Evolutionary conservation across 1,140 invertebrate genomes (phyloP).

Genomic region (Drosophila tsacasi): DNA sequence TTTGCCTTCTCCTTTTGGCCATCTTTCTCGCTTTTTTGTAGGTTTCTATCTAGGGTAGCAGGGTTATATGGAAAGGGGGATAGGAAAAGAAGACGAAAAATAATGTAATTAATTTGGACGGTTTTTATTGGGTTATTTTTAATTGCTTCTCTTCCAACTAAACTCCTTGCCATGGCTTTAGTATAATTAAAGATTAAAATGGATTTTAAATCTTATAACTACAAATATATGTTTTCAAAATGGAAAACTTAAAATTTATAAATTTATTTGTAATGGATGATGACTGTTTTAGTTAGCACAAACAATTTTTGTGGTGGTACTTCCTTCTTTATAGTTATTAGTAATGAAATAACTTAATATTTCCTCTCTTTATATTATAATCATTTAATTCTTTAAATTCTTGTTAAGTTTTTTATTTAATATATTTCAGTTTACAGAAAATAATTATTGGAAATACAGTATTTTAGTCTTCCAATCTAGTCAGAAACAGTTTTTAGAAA

Average conservation of each 20-base stretch:
- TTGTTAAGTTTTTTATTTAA: background rate
- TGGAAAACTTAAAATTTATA: background rate
- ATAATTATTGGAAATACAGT: background rate
- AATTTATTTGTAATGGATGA: no score
- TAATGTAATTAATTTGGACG: constrained; percentile 19
- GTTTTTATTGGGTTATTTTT: constrained; percentile 3
- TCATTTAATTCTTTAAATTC: background rate
- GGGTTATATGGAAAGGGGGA: constrained; percentile 12
- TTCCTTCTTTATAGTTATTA: no score
- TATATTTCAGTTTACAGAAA: background rate
- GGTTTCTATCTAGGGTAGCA: constrained; percentile 17
- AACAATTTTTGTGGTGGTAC: no score
- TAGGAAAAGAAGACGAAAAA: background rate
- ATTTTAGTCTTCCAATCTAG: background rate
- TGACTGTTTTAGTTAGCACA: no score
- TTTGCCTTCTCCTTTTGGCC: constrained; percentile 11
- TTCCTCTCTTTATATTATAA: background rate
- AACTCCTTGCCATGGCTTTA: background rate
- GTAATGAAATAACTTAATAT: background rate
- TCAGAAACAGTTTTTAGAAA: background rate
- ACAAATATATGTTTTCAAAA: background rate
- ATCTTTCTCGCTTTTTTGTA: background rate
- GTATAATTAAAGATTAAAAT: no score
- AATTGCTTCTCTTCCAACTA: constrained; percentile 6
- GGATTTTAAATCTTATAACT: background rate